Base-by-base conservation (phyloP, 1,140 invertebrate species). In the Arctopsyche grandis region DNA sequence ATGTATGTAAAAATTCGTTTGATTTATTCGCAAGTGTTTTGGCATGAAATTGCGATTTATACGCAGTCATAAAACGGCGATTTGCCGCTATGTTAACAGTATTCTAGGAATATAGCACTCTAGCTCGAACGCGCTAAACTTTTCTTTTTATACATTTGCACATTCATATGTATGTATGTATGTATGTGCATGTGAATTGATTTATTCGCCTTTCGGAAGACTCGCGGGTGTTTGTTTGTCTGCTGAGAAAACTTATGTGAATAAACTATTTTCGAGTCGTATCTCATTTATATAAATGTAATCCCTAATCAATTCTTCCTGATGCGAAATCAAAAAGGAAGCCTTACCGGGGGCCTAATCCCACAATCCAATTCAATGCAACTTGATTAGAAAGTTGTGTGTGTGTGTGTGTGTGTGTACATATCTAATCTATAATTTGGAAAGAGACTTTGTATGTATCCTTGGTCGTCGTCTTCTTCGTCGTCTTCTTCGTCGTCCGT, bases 251-350 rank as follows among this genome's bases (percentile, higher is more conserved):
- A 14, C 10, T 16, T 52, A 4, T 52, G 3, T 12, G 16, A 46
- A 7, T 10, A 12, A 10, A 52, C 48, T 12, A 52, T 52, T 10
- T 52, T 52, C 48, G 12, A 46, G 12, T 46, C 12, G 12, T 46
- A 5, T 12, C 5, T 12, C 44, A 46, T 46, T 46, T 5, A 12
- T 46, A 5, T 46, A 46, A 46, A 52, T 52, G 16, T 52, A 52
- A 52, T 52, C 48, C 48, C 48, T 52, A 66, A 66, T 66, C 7
- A 22, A 12, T 24, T 66, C 21, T 9, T 21, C 7, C 22, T 66
- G 26, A 26, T 66, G 63, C 63, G 22, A 26, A 66, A 66, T 66
- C 63, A 66, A 66, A 66, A 66, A 22, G 63, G 63, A 66, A 66
- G 26, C 24, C 63, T 10, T 52, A 14, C 48, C n/a, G n/a, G n/a